phyloP scores from a whole-genome alignment of 2,113 vertebrate species.

The Psilopsiagon aurifrons region DNA sequence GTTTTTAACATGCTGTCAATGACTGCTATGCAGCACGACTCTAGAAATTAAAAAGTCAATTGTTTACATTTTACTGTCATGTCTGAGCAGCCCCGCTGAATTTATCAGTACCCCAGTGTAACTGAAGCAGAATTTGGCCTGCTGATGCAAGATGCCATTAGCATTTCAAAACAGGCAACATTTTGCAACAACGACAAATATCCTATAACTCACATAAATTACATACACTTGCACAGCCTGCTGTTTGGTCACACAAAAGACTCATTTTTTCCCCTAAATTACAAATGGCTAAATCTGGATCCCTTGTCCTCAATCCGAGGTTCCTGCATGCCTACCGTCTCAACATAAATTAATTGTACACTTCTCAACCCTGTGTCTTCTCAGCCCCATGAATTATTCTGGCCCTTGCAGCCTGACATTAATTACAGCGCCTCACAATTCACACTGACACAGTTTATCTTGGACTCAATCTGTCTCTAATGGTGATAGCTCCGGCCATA shows the following conservation, averaged over 20 bases:
- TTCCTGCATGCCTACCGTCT: neutral
- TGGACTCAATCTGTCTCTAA: neutral
- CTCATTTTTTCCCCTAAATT: neutral
- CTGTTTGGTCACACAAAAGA: neutral
- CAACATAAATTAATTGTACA: constrained; percentile 1
- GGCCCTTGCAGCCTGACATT: constrained; percentile 10
- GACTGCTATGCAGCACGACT: neutral
- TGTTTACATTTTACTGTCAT: neutral
- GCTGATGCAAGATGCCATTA: constrained; percentile 47
- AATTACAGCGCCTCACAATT: constrained; percentile 21
- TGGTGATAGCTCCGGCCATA: neutral
- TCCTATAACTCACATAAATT: constrained; percentile 16
- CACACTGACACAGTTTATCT: neutral
- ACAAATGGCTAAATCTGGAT: neutral
- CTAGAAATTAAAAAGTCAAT: neutral
- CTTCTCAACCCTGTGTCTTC: neutral
- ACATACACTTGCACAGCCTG: neutral
- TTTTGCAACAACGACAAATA: constrained; percentile 33
- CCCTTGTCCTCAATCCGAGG: neutral
- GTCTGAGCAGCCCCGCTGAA: neutral
- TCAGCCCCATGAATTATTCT: constrained; percentile 16
- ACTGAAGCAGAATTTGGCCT: constrained; percentile 3
- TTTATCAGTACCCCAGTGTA: neutral
- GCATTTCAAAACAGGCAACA: constrained; percentile 49
- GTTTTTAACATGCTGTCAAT: neutral